phyloP scores from a whole-genome alignment of 2,888 invertebrate species.

The Calameuta idolon region DNA sequence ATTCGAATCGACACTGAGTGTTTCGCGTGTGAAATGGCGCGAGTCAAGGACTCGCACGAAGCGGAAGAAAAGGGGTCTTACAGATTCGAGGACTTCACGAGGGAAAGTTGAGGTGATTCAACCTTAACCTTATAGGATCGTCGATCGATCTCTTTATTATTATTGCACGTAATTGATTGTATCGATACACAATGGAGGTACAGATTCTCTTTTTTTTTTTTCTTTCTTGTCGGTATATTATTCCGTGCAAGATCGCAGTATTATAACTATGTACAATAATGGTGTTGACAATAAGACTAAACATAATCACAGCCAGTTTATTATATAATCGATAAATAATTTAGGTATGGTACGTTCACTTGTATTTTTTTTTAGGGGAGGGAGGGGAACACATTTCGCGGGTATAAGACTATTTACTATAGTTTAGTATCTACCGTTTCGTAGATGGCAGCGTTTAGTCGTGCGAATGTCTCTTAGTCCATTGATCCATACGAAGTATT shows the following conservation, averaged over 20 bases:
- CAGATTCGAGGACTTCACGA: not conserved
- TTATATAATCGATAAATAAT: slow-evolving; percentile 50
- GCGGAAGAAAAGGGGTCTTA: not conserved
- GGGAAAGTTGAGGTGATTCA: not conserved
- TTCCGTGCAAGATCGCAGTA: slow-evolving; percentile 39
- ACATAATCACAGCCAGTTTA: slow-evolving; percentile 64
- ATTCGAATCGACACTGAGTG: not conserved
- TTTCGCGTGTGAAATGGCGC: not conserved
- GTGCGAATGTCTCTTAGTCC: not conserved
- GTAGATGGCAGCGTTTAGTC: not conserved
- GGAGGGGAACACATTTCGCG: not conserved
- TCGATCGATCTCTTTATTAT: slow-evolving; percentile 30
- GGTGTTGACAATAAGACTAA: slow-evolving; percentile 51
- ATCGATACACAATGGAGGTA: slow-evolving; percentile 47
- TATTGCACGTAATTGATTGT: slow-evolving; percentile 53
- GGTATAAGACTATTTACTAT: not conserved
- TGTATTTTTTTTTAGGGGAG: not conserved
- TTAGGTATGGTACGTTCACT: not conserved
- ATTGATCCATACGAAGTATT: not conserved
- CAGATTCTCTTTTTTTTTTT: slow-evolving; percentile 11
- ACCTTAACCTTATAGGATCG: not conserved
- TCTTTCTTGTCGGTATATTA: not conserved
- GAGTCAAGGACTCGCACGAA: not conserved
- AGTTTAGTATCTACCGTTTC: not conserved
- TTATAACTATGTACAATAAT: slow-evolving; percentile 37